Conservation (phyloP, 2,797 vertebrate species). For the Microcaecilia unicolor region DNA sequence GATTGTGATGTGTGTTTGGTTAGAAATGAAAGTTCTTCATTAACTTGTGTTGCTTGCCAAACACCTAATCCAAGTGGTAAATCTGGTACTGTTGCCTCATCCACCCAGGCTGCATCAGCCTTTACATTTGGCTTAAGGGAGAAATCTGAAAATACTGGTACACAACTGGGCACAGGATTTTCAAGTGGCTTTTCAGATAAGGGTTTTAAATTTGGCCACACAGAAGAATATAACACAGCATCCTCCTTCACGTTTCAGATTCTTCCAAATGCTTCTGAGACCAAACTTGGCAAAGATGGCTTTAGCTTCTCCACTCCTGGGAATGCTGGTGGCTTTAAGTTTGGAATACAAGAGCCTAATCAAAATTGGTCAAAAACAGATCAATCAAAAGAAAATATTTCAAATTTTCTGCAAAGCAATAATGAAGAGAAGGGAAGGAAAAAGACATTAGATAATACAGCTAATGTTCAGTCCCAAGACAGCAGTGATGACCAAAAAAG, state of each 20-base stretch:
- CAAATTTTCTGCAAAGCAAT: constrained; percentile 59
- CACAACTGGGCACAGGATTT: constrained; percentile 62
- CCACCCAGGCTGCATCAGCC: constrained; percentile 10
- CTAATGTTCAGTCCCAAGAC: constrained; percentile 23
- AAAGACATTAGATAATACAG: constrained; percentile 15
- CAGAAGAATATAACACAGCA: constrained; percentile 50
- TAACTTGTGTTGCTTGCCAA: constrained; percentile 62
- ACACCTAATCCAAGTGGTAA: constrained; percentile 61
- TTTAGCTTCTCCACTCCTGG: constrained; percentile 73
- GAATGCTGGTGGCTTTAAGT: constrained; percentile 67
- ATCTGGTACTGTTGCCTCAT: constrained; percentile 14
- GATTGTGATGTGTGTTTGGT: constrained; percentile 60
- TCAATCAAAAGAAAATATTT: constrained; percentile 31
- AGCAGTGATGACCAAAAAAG: constrained; percentile 21
- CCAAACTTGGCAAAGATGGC: constrained; percentile 48
- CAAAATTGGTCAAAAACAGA: constrained; percentile 34
- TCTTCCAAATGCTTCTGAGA: constrained; percentile 47
- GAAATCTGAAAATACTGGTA: constrained; percentile 42
- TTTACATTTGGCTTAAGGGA: constrained; percentile 35
- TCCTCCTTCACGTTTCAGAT: constrained; percentile 68
- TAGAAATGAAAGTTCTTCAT: constrained; percentile 58
- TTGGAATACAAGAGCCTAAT: constrained; percentile 70
- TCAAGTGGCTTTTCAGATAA: constrained; percentile 54
- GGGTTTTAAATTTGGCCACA: constrained; percentile 75
- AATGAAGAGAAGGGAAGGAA: constrained; percentile 67